These are phyloP conservation scores for Pollimyrus isidori DNA, from an alignment of 2,113 vertebrate species.

Conservation along the genomic window DNA sequence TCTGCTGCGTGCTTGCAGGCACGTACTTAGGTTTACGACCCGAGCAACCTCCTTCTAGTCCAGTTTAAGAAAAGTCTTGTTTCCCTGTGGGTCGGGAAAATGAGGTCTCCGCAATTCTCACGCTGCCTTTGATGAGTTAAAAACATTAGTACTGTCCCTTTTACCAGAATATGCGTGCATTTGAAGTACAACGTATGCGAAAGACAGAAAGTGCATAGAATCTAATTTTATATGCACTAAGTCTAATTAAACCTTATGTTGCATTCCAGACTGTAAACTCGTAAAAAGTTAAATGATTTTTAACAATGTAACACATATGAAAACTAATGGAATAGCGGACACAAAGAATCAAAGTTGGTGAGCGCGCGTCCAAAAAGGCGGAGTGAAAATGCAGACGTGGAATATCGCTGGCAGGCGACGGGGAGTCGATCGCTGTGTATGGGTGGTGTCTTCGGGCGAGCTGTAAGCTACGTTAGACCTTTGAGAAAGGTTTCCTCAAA, in stretches of 20 bases:
- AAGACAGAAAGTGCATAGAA: not conserved
- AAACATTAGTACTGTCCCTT: not conserved
- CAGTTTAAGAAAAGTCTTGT: not conserved
- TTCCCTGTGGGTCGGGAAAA: not conserved
- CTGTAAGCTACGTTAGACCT: not conserved
- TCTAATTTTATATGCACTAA: not conserved
- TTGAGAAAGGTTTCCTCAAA: not conserved
- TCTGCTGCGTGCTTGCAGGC: not conserved
- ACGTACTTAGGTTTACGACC: constrained; percentile 13
- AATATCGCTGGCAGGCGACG: constrained; percentile 36
- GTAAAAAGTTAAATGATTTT: not conserved
- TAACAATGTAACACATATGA: not conserved
- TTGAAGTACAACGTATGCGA: not conserved
- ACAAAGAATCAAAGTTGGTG: not conserved
- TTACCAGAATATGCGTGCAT: not conserved
- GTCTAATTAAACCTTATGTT: not conserved
- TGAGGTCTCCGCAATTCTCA: not conserved
- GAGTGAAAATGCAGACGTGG: constrained; percentile 65
- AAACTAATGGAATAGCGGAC: not conserved
- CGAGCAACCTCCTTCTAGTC: not conserved
- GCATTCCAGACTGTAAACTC: not conserved
- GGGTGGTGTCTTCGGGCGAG: constrained; percentile 16
- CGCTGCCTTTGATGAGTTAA: not conserved
- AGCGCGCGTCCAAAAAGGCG: constrained; percentile 19
- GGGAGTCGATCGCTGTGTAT: not conserved